phyloP scores from a whole-genome alignment of 2,888 invertebrate species.

The Schrankia costaestrigalis region DNA sequence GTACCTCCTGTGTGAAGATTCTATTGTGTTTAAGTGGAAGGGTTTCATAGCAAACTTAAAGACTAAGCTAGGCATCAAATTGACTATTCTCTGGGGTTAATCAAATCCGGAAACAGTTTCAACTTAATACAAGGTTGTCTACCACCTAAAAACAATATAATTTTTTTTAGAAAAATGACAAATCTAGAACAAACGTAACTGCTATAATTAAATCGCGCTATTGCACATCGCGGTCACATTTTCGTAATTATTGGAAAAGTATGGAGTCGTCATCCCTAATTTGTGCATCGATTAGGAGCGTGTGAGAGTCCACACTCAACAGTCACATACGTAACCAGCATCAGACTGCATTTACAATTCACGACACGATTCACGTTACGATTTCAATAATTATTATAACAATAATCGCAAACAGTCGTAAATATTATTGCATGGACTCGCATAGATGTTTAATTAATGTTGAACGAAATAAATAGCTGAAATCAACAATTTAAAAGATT shows the following conservation, averaged over 20 bases:
- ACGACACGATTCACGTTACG: constrained; percentile 32
- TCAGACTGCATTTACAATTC: constrained; percentile 38
- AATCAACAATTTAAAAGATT: no score
- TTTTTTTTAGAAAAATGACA: no score
- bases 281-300: constrained; percentile 73
- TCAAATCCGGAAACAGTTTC: no score
- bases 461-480: no score
- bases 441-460: no score
- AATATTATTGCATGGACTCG: neutral
- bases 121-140: no score
- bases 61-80: no score
- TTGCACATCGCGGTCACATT: constrained; percentile 45
- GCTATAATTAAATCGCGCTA: constrained; percentile 21
- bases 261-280: constrained; percentile 58
- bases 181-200: neutral
- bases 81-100: no score
- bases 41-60: no score
- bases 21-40: no score
- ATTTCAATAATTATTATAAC: neutral
- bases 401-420: neutral
- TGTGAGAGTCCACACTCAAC: constrained; percentile 54
- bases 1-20: no score
- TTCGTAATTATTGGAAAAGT: constrained; percentile 63
- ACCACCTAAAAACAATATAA: no score
- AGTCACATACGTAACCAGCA: constrained; percentile 46